Percentiles rank a stretch among this genome's conserved stretches.
Evolutionary conservation across 2,113 vertebrate genomes (phyloP).

Genomic region (Forbesichthys agassizii): DNA sequence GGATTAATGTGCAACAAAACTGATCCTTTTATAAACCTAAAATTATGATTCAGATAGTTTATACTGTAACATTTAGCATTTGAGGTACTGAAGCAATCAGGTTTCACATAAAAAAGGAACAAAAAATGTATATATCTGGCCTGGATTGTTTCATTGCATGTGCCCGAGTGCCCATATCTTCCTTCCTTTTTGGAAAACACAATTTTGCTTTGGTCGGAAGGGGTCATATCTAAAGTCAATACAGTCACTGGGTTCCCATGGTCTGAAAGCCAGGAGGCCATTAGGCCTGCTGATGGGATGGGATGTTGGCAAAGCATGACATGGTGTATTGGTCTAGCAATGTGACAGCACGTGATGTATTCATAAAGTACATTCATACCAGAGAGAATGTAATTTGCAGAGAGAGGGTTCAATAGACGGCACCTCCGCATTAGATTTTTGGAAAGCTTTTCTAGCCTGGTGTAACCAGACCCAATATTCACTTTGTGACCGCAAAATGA

Average conservation of each 20-base stretch:
- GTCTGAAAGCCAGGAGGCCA: slow-evolving; percentile 45
- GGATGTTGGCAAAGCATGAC: slow-evolving; percentile 1
- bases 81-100: too few species aligned
- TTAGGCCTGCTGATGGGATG: slow-evolving; percentile 43
- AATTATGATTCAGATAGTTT: slow-evolving; percentile 3
- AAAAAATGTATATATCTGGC: slow-evolving; percentile 11
- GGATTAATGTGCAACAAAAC: slow-evolving; percentile 1
- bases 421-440: too few species aligned
- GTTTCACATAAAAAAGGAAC: slow-evolving; percentile 2
- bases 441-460: too few species aligned
- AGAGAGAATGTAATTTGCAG: background rate
- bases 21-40: background rate
- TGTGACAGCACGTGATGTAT: background rate
- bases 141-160: slow-evolving; percentile 24
- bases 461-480: too few species aligned
- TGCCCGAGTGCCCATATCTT: slow-evolving; percentile 48
- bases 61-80: background rate
- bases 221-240: slow-evolving; percentile 67
- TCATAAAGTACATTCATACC: background rate
- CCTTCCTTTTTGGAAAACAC: slow-evolving; percentile 55
- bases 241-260: slow-evolving; percentile 63
- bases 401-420: too few species aligned
- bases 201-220: slow-evolving; percentile 47
- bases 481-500: too few species aligned
- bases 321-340: slow-evolving; percentile 19